Percentiles rank a stretch among this genome's conserved stretches.
These are phyloP conservation scores for Nixonia krombeini DNA, from an alignment of 1,140 invertebrate genomes.

Conservation along the genomic window DNA sequence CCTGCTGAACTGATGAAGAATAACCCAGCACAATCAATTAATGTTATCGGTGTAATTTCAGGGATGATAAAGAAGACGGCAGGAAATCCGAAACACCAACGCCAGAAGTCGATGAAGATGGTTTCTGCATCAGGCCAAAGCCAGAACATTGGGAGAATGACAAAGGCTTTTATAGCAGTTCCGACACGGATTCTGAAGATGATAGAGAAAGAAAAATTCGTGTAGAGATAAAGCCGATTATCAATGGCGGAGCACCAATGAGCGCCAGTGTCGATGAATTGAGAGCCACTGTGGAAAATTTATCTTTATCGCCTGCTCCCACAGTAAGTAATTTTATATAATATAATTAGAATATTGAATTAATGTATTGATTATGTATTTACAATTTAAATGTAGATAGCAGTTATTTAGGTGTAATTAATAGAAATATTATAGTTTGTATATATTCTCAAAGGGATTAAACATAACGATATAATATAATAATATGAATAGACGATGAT, in stretches of 20 bases:
- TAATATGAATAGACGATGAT: conserved; percentile 40
- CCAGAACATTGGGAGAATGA: conserved; percentile 77
- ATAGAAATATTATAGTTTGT: conserved; percentile 2
- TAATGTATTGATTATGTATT: too few relatives aligned
- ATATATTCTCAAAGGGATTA: conserved; percentile 4
- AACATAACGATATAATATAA: conserved; percentile 20
- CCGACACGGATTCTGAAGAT: conserved; percentile 92
- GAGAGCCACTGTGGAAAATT: conserved; percentile 90
- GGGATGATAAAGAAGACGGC: conserved; percentile 83
- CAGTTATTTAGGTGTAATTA: too few relatives aligned
- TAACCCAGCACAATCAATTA: neutral
- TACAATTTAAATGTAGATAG: too few relatives aligned
- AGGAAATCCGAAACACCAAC: conserved; percentile 74
- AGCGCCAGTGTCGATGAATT: conserved; percentile 95
- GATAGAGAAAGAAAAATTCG: conserved; percentile 91
- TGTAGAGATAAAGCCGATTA: conserved; percentile 95
- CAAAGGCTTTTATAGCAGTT: conserved; percentile 90
- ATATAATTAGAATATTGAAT: too few relatives aligned
- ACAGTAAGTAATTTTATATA: conserved; percentile 67
- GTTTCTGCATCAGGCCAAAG: conserved; percentile 90
- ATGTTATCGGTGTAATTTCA: conserved; percentile 41
- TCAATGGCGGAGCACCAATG: conserved; percentile 87
- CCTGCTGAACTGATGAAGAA: conserved; percentile 43
- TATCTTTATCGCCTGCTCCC: conserved; percentile 87
- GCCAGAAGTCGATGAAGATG: conserved; percentile 94